Base-by-base conservation (phyloP, 2,888 invertebrate species). In the Cantharis nigra region DNA sequence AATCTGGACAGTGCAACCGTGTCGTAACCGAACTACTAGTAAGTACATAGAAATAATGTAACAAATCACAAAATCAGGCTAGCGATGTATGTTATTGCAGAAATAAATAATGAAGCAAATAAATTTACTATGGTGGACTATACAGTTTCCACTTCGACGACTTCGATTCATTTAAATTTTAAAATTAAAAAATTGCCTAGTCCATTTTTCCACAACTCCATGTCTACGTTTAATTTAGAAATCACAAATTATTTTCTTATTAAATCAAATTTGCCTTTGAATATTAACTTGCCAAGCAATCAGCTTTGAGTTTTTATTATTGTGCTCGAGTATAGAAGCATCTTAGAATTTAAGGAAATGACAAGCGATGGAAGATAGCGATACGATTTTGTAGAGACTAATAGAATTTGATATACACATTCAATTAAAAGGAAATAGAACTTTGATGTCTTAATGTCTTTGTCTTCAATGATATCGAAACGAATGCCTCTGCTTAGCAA, bases 1-100 rank as follows among this genome's bases (percentile, higher is more conserved):
- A 78, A 80, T 79, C 81, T 78, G 84, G 82, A 82, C 82, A 80
- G 72, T 82, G 83, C 83, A 83, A 80, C 77, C 78, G 80, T 78
- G 78, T 67, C 20, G 65, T 67, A 23, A 75, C 75, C 75, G 28
- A 75, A 67, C 18, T 23, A 67, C 65, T 67, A 67, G 20, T 23
- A 67, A 67, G 23, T 67, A 23, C 20, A 23, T 23, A 23, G 26
- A 67, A 20, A 67, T 67, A 67, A 67, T n/a, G 65, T 23, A 67
- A 67, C 26, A 67, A 67, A 67, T 67, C 65, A 67, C 65, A 67
- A 67, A 67, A 67, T 67, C 65, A 67, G 23, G 26, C 65, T 67
- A 67, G 49, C 49, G 49, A n/a, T 49, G 49, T 49, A 49, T 49
- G 49, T 49, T 49, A 49, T 49, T 49, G 49, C 49, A 49, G 49